Evolutionary conservation across 1,140 invertebrate genomes (phyloP).

Genomic region (Paracyclopina nana): DNA sequence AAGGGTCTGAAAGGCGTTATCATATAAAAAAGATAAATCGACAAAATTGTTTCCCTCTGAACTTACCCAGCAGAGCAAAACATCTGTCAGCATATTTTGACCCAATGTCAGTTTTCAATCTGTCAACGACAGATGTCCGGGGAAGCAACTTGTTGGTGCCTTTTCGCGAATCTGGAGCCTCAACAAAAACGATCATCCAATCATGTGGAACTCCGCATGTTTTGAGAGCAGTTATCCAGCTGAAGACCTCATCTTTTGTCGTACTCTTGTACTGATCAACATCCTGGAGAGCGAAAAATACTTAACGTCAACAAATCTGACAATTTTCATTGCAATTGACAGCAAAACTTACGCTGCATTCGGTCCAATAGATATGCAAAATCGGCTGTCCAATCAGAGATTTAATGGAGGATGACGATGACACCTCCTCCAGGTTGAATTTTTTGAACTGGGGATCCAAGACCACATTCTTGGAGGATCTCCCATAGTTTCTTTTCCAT

Average conservation of each 20-base stretch:
- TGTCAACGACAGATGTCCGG: conserved; percentile 77
- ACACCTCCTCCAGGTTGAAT: not conserved
- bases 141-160: conserved; percentile 78
- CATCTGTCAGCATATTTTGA: conserved; percentile 62
- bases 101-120: conserved; percentile 80
- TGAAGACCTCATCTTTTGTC: conserved; percentile 64
- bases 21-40: conserved; percentile 26
- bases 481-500: not conserved
- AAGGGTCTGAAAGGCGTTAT: not conserved
- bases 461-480: not conserved
- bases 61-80: conserved; percentile 18
- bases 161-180: conserved; percentile 63
- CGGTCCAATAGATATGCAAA: not conserved
- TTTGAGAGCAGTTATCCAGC: conserved; percentile 57
- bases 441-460: not conserved
- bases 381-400: not conserved
- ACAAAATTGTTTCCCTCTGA: conserved; percentile 6
- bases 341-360: not conserved
- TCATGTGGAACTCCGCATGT: conserved; percentile 49
- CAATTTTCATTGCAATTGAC: not conserved
- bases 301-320: not conserved
- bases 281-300: conserved; percentile 6
- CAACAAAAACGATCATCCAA: conserved; percentile 83
- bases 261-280: conserved; percentile 37
- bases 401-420: not conserved